Evolutionary conservation across 2,797 vertebrate species (phyloP).

Genomic region (Harpagifer antarcticus): DNA sequence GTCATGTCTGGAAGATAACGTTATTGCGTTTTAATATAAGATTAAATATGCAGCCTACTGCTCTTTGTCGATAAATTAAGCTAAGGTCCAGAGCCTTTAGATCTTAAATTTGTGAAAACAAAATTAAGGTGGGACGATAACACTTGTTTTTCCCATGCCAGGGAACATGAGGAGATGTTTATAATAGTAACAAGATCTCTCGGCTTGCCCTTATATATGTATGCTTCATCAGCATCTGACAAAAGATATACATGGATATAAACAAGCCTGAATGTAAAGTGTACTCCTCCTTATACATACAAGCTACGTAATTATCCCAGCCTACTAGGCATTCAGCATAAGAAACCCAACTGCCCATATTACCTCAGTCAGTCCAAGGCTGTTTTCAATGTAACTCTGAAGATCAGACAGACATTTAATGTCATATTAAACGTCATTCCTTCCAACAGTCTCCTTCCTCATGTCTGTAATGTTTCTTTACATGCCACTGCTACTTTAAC

Average conservation of each 20-base stretch:
- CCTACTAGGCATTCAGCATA: not conserved
- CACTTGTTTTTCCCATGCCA: slow-evolving; percentile 10
- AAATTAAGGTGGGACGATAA: not conserved
- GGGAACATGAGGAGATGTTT: slow-evolving; percentile 52
- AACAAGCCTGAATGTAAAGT: not conserved
- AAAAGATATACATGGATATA: not conserved
- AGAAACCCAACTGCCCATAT: not conserved
- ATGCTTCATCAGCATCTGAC: slow-evolving; percentile 36
- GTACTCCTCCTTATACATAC: not conserved
- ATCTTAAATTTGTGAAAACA: slow-evolving; percentile 21
- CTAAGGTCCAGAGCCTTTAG: slow-evolving; percentile 5
- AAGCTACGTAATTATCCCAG: no score
- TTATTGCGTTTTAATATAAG: not conserved
- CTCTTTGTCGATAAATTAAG: not conserved
- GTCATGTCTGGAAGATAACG: not conserved
- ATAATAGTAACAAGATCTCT: slow-evolving; percentile 50
- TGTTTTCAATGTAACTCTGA: not conserved
- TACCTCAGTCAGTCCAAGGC: not conserved
- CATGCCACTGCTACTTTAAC: not conserved
- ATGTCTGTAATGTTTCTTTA: not conserved
- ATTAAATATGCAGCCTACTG: not conserved
- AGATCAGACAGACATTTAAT: not conserved
- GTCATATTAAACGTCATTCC: not conserved
- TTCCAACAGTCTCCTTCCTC: not conserved
- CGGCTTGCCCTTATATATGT: slow-evolving; percentile 24